Percentiles rank a stretch among this genome's conserved stretches.
Conservation (phyloP, 23 tunicate species). For the Clavelina lepadiformis region DNA sequence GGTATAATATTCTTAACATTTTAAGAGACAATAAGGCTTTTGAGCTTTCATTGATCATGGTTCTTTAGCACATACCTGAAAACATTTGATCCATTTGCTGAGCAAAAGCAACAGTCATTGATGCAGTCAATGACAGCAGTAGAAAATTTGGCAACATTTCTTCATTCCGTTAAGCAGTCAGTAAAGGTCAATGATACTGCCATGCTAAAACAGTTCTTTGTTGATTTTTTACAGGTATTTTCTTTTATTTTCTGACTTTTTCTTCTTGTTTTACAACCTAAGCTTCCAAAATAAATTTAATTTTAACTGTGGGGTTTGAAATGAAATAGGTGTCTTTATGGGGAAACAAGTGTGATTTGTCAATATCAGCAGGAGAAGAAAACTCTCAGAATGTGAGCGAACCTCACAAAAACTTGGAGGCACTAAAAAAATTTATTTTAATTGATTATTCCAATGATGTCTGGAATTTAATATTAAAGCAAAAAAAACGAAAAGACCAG, state of each 20-base stretch:
- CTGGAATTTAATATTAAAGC: slow-evolving; percentile 24
- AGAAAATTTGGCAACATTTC: slow-evolving; percentile 26
- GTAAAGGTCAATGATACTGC: neutral
- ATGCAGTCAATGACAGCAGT: slow-evolving; percentile 45
- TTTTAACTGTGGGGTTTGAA: neutral
- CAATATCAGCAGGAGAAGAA: slow-evolving; percentile 75
- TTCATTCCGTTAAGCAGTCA: neutral
- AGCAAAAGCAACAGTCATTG: slow-evolving; percentile 42
- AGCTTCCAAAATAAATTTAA: neutral
- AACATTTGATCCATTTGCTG: slow-evolving; percentile 50
- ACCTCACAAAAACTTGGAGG: slow-evolving; percentile 35
- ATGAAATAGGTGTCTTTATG: slow-evolving; percentile 90
- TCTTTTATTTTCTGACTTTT: neutral
- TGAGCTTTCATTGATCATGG: neutral
- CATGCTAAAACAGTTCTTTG: slow-evolving; percentile 7
- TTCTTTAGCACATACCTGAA: slow-evolving; percentile 44
- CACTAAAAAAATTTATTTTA: slow-evolving; percentile 15
- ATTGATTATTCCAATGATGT: slow-evolving; percentile 33
- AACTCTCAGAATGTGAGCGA: slow-evolving; percentile 22
- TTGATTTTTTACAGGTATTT: slow-evolving; percentile 54
- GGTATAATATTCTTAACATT: slow-evolving; percentile 19
- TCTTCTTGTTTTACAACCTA: neutral
- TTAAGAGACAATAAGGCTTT: neutral
- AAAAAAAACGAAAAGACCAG: slow-evolving; percentile 4
- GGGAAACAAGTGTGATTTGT: slow-evolving; percentile 87